Evolutionary conservation across 2,797 vertebrate genomes (phyloP).

Genomic region (Sebastes trivittatus): DNA sequence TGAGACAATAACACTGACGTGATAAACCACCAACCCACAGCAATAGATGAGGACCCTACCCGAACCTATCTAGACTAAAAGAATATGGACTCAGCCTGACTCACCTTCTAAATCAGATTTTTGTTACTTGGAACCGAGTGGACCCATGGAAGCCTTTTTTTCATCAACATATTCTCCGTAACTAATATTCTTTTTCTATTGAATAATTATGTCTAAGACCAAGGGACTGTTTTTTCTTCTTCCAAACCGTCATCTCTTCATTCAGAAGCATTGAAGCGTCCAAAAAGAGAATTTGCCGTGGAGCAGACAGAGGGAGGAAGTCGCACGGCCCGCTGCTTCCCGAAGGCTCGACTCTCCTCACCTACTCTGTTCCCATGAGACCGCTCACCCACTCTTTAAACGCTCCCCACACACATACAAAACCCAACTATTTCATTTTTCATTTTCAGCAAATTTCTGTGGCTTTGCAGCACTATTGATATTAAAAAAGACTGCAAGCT

Average conservation of each 20-base stretch:
- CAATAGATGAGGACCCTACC: not conserved
- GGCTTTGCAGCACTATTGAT: slow-evolving; percentile 66
- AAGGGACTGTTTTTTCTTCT: not conserved
- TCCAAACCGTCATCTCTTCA: slow-evolving; percentile 25
- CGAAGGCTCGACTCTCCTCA: slow-evolving; percentile 43
- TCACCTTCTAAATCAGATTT: not conserved
- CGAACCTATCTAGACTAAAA: not conserved
- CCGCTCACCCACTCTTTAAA: slow-evolving; percentile 52
- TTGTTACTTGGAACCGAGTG: not conserved
- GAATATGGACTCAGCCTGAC: not conserved
- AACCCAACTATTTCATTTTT: slow-evolving; percentile 63
- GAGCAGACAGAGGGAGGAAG: slow-evolving; percentile 26
- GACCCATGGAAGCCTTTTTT: not conserved
- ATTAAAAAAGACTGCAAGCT: slow-evolving; percentile 44
- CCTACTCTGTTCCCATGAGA: slow-evolving; percentile 38
- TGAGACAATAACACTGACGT: not conserved
- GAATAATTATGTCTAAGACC: slow-evolving; percentile 1
- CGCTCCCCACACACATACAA: slow-evolving; percentile 28
- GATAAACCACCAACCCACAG: not conserved
- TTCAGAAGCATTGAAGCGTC: slow-evolving; percentile 28
- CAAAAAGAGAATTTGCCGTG: slow-evolving; percentile 12
- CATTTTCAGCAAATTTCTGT: slow-evolving; percentile 64
- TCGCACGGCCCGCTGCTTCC: slow-evolving; percentile 49
- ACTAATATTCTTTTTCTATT: not conserved
- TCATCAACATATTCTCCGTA: not conserved